Percentiles rank a stretch among this genome's conserved stretches.
Conservation (phyloP, 2,113 vertebrate species). For the Datnioides undecimradiatus region DNA sequence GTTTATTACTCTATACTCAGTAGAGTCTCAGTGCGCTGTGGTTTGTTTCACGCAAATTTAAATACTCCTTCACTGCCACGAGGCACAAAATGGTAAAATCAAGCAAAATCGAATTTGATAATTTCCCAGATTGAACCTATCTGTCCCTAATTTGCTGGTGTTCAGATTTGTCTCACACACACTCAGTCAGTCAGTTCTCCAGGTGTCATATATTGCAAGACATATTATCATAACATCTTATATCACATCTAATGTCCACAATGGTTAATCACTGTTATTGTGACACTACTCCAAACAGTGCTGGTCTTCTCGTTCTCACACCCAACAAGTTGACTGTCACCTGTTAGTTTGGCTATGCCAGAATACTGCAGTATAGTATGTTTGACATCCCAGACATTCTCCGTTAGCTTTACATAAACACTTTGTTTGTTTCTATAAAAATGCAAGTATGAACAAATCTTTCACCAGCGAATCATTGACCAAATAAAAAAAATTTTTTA, state of each 20-base stretch:
- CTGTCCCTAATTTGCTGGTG: background rate
- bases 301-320: background rate
- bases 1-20: no score
- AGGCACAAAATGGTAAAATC: no score
- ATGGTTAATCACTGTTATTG: background rate
- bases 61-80: no score
- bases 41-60: no score
- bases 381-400: background rate
- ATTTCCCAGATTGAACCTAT: background rate
- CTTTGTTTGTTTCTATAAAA: conserved; percentile 5
- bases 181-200: background rate
- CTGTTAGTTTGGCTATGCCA: background rate
- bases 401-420: background rate
- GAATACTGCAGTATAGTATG: background rate
- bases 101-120: no score
- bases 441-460: background rate
- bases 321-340: background rate
- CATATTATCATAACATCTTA: background rate
- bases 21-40: no score
- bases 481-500: background rate
- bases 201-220: background rate
- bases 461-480: background rate
- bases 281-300: background rate
- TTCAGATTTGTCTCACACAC: no score
- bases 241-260: background rate